Evolutionary conservation across 2,113 vertebrate species (phyloP).

Genomic region (Perca flavescens): DNA sequence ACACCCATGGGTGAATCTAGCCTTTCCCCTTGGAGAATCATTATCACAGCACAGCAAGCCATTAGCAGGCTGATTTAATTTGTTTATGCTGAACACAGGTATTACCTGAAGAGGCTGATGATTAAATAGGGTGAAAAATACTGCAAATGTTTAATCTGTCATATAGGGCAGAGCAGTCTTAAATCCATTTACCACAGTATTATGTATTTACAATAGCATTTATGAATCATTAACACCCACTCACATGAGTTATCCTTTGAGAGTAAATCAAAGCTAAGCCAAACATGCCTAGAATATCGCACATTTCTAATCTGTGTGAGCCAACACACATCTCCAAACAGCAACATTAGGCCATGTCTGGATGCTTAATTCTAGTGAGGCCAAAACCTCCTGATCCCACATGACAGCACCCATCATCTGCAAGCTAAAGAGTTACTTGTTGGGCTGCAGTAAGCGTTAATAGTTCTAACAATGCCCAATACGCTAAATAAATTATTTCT

Average conservation of each 20-base stretch:
- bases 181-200: constrained; percentile 65
- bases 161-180: constrained; percentile 23
- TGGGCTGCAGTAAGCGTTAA: neutral
- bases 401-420: constrained; percentile 13
- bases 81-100: constrained; percentile 43
- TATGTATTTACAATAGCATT: constrained; percentile 72
- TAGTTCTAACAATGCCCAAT: neutral
- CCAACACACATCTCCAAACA: constrained; percentile 1
- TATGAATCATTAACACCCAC: constrained; percentile 73
- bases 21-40: constrained; percentile 21
- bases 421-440: constrained; percentile 6
- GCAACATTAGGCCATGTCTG: constrained; percentile 11
- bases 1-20: constrained; percentile 20
- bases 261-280: constrained; percentile 61
- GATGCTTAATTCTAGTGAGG: constrained; percentile 17
- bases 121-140: constrained; percentile 53
- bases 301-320: constrained; percentile 39
- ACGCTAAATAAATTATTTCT: constrained; percentile 14
- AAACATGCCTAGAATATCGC: constrained; percentile 56
- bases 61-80: constrained; percentile 48
- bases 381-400: constrained; percentile 28
- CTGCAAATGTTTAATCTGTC: constrained; percentile 56
- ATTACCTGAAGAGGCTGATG: constrained; percentile 53
- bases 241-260: constrained; percentile 40
- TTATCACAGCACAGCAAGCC: constrained; percentile 47